Evolutionary conservation across 2,113 vertebrate genomes (phyloP).

Genomic region (Mastomys coucha): DNA sequence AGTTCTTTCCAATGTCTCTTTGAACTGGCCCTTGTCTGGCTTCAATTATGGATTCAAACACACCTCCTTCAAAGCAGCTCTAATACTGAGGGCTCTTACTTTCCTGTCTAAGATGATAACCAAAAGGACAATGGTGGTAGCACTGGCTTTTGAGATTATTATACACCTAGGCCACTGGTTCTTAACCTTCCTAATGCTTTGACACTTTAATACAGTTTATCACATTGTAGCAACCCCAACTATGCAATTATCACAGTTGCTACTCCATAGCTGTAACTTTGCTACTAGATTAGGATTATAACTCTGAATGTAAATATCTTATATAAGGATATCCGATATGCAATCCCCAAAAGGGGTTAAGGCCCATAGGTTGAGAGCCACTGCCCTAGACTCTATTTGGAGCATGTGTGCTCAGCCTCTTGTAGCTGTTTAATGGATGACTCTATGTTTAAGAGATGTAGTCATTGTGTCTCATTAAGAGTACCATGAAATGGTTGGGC

Average conservation of each 20-base stretch:
- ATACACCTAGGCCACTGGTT: too few relatives aligned
- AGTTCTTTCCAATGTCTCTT: not conserved
- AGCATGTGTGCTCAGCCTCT: not conserved
- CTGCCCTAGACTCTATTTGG: not conserved
- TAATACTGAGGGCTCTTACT: not conserved
- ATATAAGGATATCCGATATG: not conserved
- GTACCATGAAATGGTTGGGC: not conserved
- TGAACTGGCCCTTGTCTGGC: not conserved
- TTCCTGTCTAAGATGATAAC: too few relatives aligned
- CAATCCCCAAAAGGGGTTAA: not conserved
- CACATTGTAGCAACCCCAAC: not conserved
- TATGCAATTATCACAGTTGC: not conserved
- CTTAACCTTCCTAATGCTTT: not conserved
- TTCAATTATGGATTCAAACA: not conserved
- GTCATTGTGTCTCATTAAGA: not conserved
- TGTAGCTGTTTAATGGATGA: not conserved
- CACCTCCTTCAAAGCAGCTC: not conserved
- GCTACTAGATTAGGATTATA: too few relatives aligned
- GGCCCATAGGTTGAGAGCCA: not conserved
- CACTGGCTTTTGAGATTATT: not conserved
- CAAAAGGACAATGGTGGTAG: fast-evolving
- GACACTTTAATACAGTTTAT: not conserved
- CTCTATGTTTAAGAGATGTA: not conserved
- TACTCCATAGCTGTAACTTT: not conserved
- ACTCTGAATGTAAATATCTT: not conserved